Evolutionary conservation across 2,113 vertebrate genomes (phyloP).

Genomic region (Thunnus maccoyii): DNA sequence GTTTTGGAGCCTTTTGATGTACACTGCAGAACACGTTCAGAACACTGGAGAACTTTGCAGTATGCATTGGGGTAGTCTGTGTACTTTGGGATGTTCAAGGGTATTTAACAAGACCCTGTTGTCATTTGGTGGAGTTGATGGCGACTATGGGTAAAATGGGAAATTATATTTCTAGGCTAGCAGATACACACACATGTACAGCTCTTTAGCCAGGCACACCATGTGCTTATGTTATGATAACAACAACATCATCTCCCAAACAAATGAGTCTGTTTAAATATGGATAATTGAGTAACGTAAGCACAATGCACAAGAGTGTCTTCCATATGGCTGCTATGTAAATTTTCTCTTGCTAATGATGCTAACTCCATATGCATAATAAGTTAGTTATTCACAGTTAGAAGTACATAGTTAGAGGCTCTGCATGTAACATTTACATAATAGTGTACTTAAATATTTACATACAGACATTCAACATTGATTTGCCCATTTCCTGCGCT

Average conservation of each 20-base stretch:
- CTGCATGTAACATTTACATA: slow-evolving; percentile 7
- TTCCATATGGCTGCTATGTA: slow-evolving; percentile 38
- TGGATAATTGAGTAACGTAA: slow-evolving; percentile 28
- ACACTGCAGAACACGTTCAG: too few relatives aligned
- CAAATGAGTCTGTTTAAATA: not conserved
- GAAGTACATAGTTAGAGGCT: not conserved
- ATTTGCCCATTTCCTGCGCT: not conserved
- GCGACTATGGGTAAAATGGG: too few relatives aligned
- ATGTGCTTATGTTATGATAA: slow-evolving; percentile 10
- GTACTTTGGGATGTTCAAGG: too few relatives aligned
- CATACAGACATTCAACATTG: not conserved
- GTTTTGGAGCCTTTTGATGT: too few relatives aligned
- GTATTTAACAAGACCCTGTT: too few relatives aligned
- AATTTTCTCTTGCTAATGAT: slow-evolving; percentile 23
- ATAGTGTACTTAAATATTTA: slow-evolving; percentile 3
- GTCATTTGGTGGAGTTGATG: too few relatives aligned
- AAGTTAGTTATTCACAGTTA: slow-evolving; percentile 38
- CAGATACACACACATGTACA: not conserved
- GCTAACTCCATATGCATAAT: slow-evolving; percentile 8
- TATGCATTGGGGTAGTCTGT: too few relatives aligned
- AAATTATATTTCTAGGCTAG: not conserved
- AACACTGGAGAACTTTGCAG: too few relatives aligned
- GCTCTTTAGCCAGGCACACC: not conserved
- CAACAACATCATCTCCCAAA: not conserved
- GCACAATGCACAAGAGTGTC: slow-evolving; percentile 1